Conservation (phyloP, 2,797 vertebrate genomes). For the Zenarchopterus dispar region DNA sequence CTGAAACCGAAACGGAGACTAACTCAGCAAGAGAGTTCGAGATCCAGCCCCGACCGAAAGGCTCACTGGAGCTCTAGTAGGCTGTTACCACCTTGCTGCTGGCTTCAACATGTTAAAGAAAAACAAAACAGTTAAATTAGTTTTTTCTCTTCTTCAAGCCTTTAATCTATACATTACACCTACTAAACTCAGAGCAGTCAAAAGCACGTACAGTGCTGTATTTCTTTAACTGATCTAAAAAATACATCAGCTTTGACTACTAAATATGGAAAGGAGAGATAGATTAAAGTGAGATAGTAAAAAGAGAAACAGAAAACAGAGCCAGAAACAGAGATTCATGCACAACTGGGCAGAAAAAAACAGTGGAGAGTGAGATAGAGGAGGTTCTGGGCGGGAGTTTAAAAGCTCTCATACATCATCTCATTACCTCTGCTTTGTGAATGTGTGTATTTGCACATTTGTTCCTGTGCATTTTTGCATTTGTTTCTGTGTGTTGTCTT, state of each 20-base stretch:
- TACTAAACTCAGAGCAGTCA: too few relatives aligned
- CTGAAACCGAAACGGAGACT: too few relatives aligned
- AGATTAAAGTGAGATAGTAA: too few relatives aligned
- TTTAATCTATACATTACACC: too few relatives aligned
- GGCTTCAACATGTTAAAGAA: too few relatives aligned
- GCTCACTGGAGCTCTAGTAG: too few relatives aligned
- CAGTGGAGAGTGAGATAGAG: conserved; percentile 45
- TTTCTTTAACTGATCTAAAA: not conserved
- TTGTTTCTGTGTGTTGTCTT: conserved; percentile 14
- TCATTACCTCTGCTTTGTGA: conserved; percentile 51
- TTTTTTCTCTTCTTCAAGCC: too few relatives aligned
- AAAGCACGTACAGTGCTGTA: too few relatives aligned
- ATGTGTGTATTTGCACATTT: conserved; percentile 18
- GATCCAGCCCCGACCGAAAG: too few relatives aligned
- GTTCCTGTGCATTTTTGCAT: conserved; percentile 4
- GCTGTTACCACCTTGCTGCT: too few relatives aligned
- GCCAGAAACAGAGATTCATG: conserved; percentile 6
- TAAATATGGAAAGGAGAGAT: conserved; percentile 2
- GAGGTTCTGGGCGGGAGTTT: conserved; percentile 40
- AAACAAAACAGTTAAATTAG: too few relatives aligned
- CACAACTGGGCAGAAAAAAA: conserved; percentile 23
- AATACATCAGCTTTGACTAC: conserved; percentile 24
- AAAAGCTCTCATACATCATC: conserved; percentile 75
- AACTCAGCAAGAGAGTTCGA: too few relatives aligned
- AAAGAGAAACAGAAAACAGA: not conserved